Evolutionary conservation across 2,113 vertebrate genomes (phyloP).

Genomic region (Xiphorhynchus elegans): DNA sequence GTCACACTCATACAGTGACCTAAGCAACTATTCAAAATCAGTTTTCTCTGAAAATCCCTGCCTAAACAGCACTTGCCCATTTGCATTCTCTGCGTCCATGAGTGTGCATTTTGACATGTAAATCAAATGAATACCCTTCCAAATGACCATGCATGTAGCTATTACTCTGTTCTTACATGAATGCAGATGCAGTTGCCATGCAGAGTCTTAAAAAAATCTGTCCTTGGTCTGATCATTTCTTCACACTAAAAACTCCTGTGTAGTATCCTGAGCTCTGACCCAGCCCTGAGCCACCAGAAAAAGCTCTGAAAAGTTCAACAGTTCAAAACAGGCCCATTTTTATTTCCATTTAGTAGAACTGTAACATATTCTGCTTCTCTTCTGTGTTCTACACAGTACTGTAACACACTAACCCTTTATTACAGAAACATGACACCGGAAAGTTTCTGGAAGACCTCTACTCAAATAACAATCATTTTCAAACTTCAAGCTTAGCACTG

Average conservation of each 20-base stretch:
- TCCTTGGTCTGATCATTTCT: neutral
- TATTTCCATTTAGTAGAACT: neutral
- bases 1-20: neutral
- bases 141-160: neutral
- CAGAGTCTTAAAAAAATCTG: neutral
- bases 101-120: neutral
- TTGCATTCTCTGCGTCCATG: neutral
- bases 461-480: neutral
- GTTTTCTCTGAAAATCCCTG: neutral
- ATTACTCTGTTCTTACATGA: neutral
- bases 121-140: neutral
- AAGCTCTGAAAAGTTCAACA: neutral
- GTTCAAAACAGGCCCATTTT: neutral
- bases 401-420: neutral
- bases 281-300: neutral
- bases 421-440: neutral
- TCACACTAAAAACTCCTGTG: neutral
- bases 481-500: neutral
- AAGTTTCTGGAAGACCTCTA: neutral
- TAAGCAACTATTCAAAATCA: neutral
- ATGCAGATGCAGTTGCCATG: neutral
- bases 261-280: neutral
- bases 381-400: neutral
- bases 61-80: neutral
- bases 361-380: neutral